Evolutionary conservation across 2,113 vertebrate species (phyloP).

Genomic region (Apodemus speciosus): DNA sequence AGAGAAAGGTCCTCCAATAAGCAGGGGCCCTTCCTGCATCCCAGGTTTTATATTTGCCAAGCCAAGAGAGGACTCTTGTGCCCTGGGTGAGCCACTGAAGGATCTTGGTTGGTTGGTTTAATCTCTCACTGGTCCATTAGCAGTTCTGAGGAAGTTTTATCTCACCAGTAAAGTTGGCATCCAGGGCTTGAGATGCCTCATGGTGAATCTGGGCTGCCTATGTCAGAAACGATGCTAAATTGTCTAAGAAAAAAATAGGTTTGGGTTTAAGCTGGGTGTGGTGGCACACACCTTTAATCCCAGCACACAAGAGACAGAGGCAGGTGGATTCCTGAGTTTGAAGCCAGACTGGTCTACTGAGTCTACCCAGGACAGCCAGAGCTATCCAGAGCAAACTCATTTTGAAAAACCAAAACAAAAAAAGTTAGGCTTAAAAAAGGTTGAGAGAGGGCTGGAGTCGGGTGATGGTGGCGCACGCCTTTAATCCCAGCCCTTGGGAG

Average conservation of each 20-base stretch:
- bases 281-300: neutral
- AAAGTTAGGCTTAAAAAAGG: neutral
- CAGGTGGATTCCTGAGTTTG: neutral
- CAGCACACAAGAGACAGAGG: neutral
- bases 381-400: neutral
- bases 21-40: conserved; percentile 71
- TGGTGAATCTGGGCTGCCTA: neutral
- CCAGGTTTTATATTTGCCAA: conserved; percentile 75
- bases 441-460: too few relatives aligned
- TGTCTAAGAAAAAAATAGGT: neutral
- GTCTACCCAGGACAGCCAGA: neutral
- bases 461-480: too few relatives aligned
- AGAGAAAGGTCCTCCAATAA: conserved; percentile 53
- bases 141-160: conserved; percentile 71
- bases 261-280: neutral
- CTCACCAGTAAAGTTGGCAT: conserved; percentile 46
- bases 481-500: too few relatives aligned
- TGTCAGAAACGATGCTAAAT: neutral
- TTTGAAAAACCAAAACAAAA: neutral
- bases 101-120: conserved; percentile 75
- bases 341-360: neutral
- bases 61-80: conserved; percentile 37
- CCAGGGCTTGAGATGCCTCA: neutral
- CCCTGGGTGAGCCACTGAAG: conserved; percentile 76
- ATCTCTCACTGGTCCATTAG: conserved; percentile 72